phyloP scores from a whole-genome alignment of 2,113 vertebrate species.

The Turdus rufiventris region DNA sequence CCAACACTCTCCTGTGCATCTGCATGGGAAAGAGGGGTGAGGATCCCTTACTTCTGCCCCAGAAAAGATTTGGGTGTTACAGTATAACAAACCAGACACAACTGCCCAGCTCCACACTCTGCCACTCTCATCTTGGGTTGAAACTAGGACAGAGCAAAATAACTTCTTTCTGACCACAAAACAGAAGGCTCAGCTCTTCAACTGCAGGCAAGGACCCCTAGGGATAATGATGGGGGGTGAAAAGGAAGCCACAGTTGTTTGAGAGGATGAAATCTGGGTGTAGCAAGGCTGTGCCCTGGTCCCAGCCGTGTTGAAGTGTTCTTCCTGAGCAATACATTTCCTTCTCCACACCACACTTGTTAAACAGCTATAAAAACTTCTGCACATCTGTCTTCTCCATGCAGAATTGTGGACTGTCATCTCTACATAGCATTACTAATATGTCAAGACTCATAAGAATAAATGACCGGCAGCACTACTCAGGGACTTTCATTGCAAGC shows the following conservation, averaged over 20 bases:
- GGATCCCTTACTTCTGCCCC: neutral
- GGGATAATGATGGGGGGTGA: neutral
- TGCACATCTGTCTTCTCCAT: neutral
- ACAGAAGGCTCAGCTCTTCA: neutral
- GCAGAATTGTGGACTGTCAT: neutral
- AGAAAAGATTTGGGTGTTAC: neutral
- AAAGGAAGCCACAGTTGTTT: neutral
- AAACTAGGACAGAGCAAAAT: neutral
- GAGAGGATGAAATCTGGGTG: neutral
- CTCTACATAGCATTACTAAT: neutral
- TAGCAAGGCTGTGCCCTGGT: neutral
- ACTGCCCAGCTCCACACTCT: neutral
- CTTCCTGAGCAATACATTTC: neutral
- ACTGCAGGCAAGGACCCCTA: neutral
- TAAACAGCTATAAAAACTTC: neutral
- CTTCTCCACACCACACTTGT: neutral
- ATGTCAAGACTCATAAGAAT: neutral
- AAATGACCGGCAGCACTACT: neutral
- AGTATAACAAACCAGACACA: neutral
- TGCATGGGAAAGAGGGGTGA: neutral
- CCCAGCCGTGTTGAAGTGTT: fast-evolving
- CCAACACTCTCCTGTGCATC: fast-evolving
- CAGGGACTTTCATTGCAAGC: neutral
- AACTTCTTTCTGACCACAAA: neutral
- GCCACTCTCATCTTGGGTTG: fast-evolving